phyloP scores from a whole-genome alignment of 2,888 invertebrate genomes.

The Pseudeuparius sepicola region DNA sequence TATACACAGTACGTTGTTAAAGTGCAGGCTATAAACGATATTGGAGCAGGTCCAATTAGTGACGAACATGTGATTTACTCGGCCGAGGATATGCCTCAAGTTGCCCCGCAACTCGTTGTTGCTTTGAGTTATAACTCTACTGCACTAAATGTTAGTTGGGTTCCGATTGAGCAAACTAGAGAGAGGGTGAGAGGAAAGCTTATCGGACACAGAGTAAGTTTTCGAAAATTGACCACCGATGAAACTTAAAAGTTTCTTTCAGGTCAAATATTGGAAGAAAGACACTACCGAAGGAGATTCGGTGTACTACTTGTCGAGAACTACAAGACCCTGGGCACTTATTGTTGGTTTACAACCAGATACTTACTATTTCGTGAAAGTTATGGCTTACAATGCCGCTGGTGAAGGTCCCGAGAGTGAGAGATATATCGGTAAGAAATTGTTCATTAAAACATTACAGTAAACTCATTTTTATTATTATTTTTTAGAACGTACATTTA shows the following conservation, averaged over 20 bases:
- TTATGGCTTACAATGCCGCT: slow-evolving; percentile 93
- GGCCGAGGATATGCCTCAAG: slow-evolving; percentile 88
- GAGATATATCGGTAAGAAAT: slow-evolving; percentile 56
- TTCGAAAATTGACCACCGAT: not conserved
- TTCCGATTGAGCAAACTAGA: slow-evolving; percentile 72
- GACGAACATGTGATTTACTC: slow-evolving; percentile 65
- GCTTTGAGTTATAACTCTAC: slow-evolving; percentile 84
- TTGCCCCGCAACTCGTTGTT: slow-evolving; percentile 73
- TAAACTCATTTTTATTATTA: slow-evolving; percentile 10
- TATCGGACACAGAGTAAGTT: slow-evolving; percentile 73
- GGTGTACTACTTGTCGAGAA: slow-evolving; percentile 76
- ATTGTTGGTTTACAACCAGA: slow-evolving; percentile 90
- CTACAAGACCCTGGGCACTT: slow-evolving; percentile 73
- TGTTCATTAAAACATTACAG: slow-evolving; percentile 2
- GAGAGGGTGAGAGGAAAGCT: slow-evolving; percentile 80
- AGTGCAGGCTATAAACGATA: slow-evolving; percentile 67
- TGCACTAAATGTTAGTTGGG: slow-evolving; percentile 85
- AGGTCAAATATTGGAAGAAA: slow-evolving; percentile 86
- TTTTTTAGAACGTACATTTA: slow-evolving; percentile 65
- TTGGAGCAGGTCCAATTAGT: slow-evolving; percentile 77
- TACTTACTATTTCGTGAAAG: slow-evolving; percentile 84
- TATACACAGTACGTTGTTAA: slow-evolving; percentile 79
- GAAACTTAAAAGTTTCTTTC: slow-evolving; percentile 16
- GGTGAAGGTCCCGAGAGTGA: slow-evolving; percentile 96
- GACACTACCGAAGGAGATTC: slow-evolving; percentile 64